Base-by-base conservation (phyloP, 2,797 vertebrate genomes). In the Orientallactaga sibirica region DNA sequence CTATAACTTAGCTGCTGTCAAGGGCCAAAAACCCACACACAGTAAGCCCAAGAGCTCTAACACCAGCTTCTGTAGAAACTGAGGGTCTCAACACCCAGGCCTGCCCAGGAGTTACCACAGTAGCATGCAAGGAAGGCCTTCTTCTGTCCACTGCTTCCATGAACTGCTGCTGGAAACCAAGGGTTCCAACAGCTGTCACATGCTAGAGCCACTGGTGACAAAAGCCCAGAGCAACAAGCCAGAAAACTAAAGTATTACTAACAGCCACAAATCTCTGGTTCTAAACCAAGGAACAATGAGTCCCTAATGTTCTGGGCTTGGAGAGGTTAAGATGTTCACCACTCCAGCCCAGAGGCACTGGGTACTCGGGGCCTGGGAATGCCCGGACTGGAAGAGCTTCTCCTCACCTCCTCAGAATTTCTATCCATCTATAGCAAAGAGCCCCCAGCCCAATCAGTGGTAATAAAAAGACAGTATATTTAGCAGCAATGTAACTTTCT, bases 401-500 rank as follows among this genome's bases (percentile, higher is more conserved):
- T 78, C 64, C 18, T 41, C n/a, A 67, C 5, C 7, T 68, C 10
- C 9, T 88, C 75, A 78, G 6, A 19, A 76, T 20, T 41, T 70
- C 64, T 58, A 41, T 27, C 7, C n/a, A 88, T 24, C 24, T 27
- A 41, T 14, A 78, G 15, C 43, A 68, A 33, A 43, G 10, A 18
- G 24, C 18, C 29, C 19, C 24, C 22, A 37, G 8, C 12, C 55
- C 19, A 41, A 58, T 33, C 86, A 52, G 20, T 27, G 8, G 22
- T 52, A 41, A 87, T 27, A 75, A 87, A 66, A 88, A 29, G 22
- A 79, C 14, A 79, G 24, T 20, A 64, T 75, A 89, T 41, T 84
- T 80, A 95, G 91, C 18, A 81, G 2, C 33, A 68, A 16, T n/a
- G 18, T 73, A 92, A 84, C 78, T 85, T 91, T 79, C 62, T 74